phyloP scores from a whole-genome alignment of 1,140 invertebrate species.

The Drosophila serrata region DNA sequence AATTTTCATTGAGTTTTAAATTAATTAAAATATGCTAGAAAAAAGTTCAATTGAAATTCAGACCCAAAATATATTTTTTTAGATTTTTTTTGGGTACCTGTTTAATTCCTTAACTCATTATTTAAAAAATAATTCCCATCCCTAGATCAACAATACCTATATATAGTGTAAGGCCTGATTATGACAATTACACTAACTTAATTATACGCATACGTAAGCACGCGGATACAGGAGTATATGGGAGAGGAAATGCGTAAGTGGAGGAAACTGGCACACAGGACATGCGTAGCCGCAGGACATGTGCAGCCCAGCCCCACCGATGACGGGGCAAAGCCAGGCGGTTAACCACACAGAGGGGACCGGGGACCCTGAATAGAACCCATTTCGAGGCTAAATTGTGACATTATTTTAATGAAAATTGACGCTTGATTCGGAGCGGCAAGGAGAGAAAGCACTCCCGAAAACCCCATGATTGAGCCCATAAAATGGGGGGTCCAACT shows the following conservation, averaged over 20 bases:
- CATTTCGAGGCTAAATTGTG: constrained; percentile 58
- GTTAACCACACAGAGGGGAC: constrained; percentile 60
- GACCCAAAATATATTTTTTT: background rate
- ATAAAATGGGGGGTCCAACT: constrained; percentile 29
- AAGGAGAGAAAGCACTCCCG: constrained; percentile 1
- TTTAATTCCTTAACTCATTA: background rate
- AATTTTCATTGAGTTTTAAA: background rate
- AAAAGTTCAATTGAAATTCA: no score
- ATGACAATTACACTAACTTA: constrained; percentile 68
- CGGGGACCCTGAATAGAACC: constrained; percentile 26
- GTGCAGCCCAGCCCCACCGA: constrained; percentile 23
- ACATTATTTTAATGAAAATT: constrained; percentile 79
- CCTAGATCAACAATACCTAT: background rate
- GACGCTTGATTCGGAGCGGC: constrained; percentile 44
- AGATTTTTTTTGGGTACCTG: rapidly evolving
- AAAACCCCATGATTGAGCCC: constrained; percentile 43
- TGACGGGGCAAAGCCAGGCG: constrained; percentile 57
- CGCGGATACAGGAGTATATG: background rate
- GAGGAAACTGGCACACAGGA: constrained; percentile 4
- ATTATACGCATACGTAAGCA: constrained; percentile 73
- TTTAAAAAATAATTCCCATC: background rate
- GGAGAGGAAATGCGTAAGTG: background rate
- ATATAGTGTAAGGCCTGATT: constrained; percentile 32
- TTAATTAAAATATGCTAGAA: background rate
- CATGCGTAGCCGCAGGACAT: constrained; percentile 63